Evolutionary conservation across 2,113 vertebrate genomes (phyloP).

Genomic region (Syngnathus scovelli): DNA sequence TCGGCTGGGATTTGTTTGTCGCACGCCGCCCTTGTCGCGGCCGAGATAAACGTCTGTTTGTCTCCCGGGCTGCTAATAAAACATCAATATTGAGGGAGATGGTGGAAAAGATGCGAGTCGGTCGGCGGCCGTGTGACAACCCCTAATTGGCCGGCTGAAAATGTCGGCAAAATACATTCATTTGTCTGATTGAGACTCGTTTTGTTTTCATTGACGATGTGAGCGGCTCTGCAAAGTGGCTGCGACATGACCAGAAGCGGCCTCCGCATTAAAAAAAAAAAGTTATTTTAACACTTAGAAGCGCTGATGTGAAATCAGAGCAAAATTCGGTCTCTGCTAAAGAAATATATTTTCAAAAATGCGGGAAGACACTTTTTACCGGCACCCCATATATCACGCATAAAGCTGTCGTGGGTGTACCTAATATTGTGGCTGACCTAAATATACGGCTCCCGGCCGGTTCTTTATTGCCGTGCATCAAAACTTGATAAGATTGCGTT

Average conservation of each 20-base stretch:
- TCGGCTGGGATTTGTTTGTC: neutral
- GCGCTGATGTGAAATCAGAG: neutral
- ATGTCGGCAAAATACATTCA: slow-evolving; percentile 41
- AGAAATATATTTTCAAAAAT: too few species aligned
- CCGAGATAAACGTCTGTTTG: slow-evolving; percentile 43
- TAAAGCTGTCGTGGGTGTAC: neutral
- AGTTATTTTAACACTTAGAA: neutral
- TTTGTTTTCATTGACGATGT: slow-evolving; percentile 17
- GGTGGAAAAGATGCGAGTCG: slow-evolving; percentile 31
- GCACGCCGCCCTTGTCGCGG: neutral
- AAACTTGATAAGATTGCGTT: slow-evolving; percentile 39
- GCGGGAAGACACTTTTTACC: too few species aligned
- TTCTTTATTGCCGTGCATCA: slow-evolving; percentile 41
- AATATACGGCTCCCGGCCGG: slow-evolving; percentile 36
- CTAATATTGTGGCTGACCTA: neutral
- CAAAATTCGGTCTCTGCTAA: too few species aligned
- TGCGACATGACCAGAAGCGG: neutral
- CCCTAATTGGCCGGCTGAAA: slow-evolving; percentile 30
- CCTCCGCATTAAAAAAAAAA: neutral
- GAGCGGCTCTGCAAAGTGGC: slow-evolving; percentile 9
- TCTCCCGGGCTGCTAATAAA: slow-evolving; percentile 23
- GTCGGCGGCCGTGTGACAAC: slow-evolving; percentile 29
- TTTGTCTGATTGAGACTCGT: slow-evolving; percentile 30
- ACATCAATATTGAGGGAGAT: slow-evolving; percentile 44
- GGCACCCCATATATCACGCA: too few species aligned